Evolutionary conservation across 2,888 invertebrate species (phyloP).

Genomic region (Andrena camellia): DNA sequence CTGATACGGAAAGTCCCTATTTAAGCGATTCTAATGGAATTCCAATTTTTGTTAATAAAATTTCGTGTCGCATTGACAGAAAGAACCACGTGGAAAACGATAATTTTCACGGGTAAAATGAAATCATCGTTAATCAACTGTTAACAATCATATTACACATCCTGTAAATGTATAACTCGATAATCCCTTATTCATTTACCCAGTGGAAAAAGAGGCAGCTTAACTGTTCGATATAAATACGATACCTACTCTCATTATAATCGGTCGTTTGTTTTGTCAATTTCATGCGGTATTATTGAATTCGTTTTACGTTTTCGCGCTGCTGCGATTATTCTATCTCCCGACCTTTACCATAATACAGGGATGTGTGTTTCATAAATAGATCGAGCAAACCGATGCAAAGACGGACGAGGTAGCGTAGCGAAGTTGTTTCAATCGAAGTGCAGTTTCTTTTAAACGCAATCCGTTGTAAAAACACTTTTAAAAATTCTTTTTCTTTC

Average conservation of each 20-base stretch:
- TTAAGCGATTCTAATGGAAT: neutral
- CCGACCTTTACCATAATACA: neutral
- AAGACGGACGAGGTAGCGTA: no score
- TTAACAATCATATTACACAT: neutral
- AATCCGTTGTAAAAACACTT: neutral
- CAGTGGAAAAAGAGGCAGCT: constrained; percentile 1
- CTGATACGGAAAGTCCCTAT: neutral
- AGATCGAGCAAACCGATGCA: neutral
- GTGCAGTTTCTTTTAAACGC: neutral
- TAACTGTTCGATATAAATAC: constrained; percentile 17
- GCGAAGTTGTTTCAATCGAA: neutral
- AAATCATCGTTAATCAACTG: neutral
- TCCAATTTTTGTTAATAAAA: neutral
- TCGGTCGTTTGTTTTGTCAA: neutral
- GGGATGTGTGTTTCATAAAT: constrained; percentile 11
- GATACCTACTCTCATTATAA: neutral
- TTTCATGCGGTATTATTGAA: constrained; percentile 25
- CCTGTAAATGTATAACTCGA: neutral
- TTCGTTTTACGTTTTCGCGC: neutral
- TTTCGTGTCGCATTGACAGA: neutral
- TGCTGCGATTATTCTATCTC: neutral
- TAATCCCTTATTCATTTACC: neutral
- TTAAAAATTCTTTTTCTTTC: neutral
- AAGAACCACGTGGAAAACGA: neutral
- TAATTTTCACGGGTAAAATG: neutral